Percentiles rank a stretch among this genome's conserved stretches.
These are phyloP conservation scores for Crossaster papposus DNA, from an alignment of 53 echinoderm and acorn worm genomes.

Conservation along the genomic window DNA sequence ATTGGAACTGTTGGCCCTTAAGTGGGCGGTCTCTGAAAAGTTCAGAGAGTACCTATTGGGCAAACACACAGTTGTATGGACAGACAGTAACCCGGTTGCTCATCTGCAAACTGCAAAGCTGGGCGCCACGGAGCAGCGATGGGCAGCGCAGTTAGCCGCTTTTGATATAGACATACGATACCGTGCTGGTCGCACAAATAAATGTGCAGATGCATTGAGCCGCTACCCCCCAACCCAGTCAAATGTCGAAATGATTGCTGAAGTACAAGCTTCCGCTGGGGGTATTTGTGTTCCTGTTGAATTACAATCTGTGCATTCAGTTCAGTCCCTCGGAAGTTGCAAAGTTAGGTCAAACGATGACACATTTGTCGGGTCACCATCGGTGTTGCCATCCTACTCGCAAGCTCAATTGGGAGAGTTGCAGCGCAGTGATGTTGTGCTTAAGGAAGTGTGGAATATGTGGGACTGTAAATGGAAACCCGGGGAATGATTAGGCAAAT, in stretches of 20 bases:
- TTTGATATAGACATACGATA: constrained; percentile 67
- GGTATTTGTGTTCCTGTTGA: no score
- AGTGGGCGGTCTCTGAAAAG: constrained; percentile 48
- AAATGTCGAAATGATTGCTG: no score
- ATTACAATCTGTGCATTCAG: no score
- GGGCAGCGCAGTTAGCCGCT: constrained; percentile 65
- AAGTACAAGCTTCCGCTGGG: no score
- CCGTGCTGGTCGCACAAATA: constrained; percentile 56
- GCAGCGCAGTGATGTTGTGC: no score
- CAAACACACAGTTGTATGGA: constrained; percentile 41
- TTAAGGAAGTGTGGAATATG: no score
- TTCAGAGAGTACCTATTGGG: constrained; percentile 60
- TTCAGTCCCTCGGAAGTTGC: no score
- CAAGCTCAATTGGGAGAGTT: no score
- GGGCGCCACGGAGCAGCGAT: constrained; percentile 70
- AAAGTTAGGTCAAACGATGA: no score
- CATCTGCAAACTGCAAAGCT: constrained; percentile 61
- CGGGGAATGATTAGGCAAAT: constrained; percentile 19
- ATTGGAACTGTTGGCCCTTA: constrained; percentile 25
- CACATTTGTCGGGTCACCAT: no score
- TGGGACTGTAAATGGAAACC: neutral
- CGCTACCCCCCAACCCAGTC: neutral
- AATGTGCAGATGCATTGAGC: constrained; percentile 26
- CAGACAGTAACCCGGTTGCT: constrained; percentile 59
- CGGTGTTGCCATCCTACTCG: no score